Percentiles rank a stretch among this genome's conserved stretches.
Evolutionary conservation across 2,888 invertebrate genomes (phyloP).

Genomic region (Melinaea menophilus): DNA sequence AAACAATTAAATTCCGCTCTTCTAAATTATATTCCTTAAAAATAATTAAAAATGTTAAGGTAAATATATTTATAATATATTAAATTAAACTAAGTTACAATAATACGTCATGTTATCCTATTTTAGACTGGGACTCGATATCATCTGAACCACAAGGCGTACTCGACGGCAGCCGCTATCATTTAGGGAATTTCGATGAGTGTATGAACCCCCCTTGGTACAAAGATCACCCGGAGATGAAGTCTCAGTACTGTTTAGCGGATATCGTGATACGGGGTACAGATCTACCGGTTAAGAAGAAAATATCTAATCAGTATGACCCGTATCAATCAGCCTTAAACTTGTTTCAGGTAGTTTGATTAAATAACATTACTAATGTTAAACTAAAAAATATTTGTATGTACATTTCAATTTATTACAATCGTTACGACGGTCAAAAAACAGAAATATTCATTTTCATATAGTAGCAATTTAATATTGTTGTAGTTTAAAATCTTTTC

Average conservation of each 20-base stretch:
- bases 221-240: slow-evolving; percentile 47
- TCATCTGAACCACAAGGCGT: slow-evolving; percentile 77
- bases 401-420: too few species aligned
- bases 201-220: slow-evolving; percentile 67
- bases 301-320: slow-evolving; percentile 42
- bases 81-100: too few species aligned
- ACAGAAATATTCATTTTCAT: too few species aligned
- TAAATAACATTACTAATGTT: neutral
- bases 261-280: slow-evolving; percentile 63
- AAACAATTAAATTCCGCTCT: too few species aligned
- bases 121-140: slow-evolving; percentile 80
- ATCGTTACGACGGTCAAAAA: too few species aligned
- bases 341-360: slow-evolving; percentile 55
- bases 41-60: too few species aligned
- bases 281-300: slow-evolving; percentile 45
- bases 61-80: too few species aligned
- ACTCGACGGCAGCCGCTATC: slow-evolving; percentile 75
- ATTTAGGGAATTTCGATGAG: slow-evolving; percentile 80
- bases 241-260: slow-evolving; percentile 70
- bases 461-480: too few species aligned
- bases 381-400: neutral
- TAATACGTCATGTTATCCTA: too few species aligned
- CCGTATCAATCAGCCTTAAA: slow-evolving; percentile 68
- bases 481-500: too few species aligned
- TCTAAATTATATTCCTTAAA: too few species aligned